A percentile compares a stretch with the other conserved stretches of the same genome.
Evolutionary conservation across 2,888 invertebrate species (phyloP).

Genomic region (Glomeris marginata): DNA sequence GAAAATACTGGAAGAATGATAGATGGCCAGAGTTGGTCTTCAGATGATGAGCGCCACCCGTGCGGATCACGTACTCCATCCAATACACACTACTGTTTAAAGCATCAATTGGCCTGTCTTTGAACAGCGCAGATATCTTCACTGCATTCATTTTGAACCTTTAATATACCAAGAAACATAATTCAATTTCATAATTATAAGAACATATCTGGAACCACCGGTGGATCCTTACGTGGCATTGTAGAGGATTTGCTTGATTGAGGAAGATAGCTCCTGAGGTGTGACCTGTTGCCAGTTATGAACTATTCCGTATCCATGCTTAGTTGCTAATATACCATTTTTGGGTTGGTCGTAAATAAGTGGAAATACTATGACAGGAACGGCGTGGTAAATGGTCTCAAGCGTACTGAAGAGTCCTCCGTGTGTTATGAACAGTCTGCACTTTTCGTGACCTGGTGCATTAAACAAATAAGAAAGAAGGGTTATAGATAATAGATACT

Average conservation of each 20-base stretch:
- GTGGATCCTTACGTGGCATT: too few relatives aligned
- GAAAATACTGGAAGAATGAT: constrained; percentile 1
- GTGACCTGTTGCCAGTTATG: not conserved
- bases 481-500: too few relatives aligned
- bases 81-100: not conserved
- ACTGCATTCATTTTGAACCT: not conserved
- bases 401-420: not conserved
- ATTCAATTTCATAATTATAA: too few relatives aligned
- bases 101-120: not conserved
- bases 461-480: not conserved
- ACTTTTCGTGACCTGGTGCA: not conserved
- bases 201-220: too few relatives aligned
- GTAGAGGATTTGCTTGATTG: not conserved
- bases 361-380: not conserved
- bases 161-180: too few relatives aligned
- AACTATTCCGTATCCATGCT: not conserved
- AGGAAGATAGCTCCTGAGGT: not conserved
- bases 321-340: not conserved
- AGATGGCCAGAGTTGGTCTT: not conserved
- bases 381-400: constrained; percentile 1
- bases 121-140: not conserved
- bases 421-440: not conserved
- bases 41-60: not conserved
- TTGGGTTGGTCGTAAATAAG: not conserved
- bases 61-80: constrained; percentile 3